Evolutionary conservation across 2,113 vertebrate genomes (phyloP).

Genomic region (Silurus glanis): DNA sequence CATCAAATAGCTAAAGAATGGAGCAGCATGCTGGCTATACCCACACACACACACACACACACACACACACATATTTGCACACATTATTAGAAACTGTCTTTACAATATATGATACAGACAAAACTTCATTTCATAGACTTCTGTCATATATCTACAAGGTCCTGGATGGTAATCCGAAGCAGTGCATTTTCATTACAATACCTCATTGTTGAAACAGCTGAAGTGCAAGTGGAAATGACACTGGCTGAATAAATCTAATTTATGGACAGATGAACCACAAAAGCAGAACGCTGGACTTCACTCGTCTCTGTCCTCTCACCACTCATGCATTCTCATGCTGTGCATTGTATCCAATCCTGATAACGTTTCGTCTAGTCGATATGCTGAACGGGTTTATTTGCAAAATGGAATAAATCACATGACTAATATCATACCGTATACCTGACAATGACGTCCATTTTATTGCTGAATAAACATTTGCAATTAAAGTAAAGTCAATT

Average conservation of each 20-base stretch:
- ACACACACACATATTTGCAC: background rate
- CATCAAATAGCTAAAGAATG: background rate
- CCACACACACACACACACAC: constrained; percentile 24
- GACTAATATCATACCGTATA: background rate
- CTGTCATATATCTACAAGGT: background rate
- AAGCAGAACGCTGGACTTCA: background rate
- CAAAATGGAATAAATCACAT: constrained; percentile 1
- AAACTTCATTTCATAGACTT: constrained; percentile 3
- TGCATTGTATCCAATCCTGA: constrained; percentile 63
- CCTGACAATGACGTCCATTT: constrained; percentile 18
- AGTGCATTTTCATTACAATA: constrained; percentile 27
- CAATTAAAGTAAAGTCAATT: background rate
- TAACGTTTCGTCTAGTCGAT: constrained; percentile 12
- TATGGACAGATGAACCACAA: constrained; percentile 5
- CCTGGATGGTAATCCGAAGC: constrained; percentile 9
- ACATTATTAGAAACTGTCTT: constrained; percentile 15
- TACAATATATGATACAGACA: constrained; percentile 9
- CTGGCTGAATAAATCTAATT: constrained; percentile 26
- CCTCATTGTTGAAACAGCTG: constrained; percentile 1
- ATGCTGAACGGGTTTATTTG: constrained; percentile 9
- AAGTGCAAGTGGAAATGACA: background rate
- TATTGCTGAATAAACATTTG: background rate
- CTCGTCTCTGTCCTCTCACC: background rate
- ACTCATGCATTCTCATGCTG: constrained; percentile 47
- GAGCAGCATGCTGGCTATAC: background rate